Percentiles rank a stretch among this genome's conserved stretches.
Conservation (phyloP, 2,888 invertebrate genomes). For the Apodemia hepburni region DNA sequence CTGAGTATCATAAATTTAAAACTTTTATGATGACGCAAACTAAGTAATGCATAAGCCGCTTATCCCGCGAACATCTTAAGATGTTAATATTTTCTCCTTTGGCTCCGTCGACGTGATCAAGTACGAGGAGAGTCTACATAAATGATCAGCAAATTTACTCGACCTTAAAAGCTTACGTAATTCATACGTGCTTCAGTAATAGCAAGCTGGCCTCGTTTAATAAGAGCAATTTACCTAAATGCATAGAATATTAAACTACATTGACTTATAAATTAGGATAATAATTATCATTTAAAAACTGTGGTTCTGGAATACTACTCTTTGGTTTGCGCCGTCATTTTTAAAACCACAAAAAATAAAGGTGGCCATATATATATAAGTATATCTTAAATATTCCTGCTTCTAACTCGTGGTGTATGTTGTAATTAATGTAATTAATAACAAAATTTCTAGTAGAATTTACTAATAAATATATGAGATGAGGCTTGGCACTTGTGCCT, state of each 20-base stretch:
- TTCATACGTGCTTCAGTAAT: conserved; percentile 39
- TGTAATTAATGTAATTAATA: no score
- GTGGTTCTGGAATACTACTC: not conserved
- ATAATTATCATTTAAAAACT: not conserved
- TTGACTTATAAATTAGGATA: not conserved
- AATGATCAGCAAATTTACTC: conserved; percentile 52
- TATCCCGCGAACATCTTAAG: conserved; percentile 24
- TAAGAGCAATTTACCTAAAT: conserved; percentile 28
- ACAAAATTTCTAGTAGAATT: no score
- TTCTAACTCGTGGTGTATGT: no score
- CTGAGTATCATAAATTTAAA: not conserved
- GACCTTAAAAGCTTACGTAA: conserved; percentile 52
- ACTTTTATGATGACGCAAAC: not conserved
- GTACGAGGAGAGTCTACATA: conserved; percentile 39
- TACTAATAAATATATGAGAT: no score
- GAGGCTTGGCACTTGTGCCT: no score
- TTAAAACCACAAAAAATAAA: no score
- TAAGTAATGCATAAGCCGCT: conserved; percentile 1
- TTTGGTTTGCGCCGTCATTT: no score
- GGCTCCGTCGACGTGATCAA: conserved; percentile 45
- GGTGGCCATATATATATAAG: no score
- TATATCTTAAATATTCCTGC: no score
- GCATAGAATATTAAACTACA: not conserved
- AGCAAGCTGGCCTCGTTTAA: conserved; percentile 43
- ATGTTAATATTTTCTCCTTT: conserved; percentile 18